Evolutionary conservation across 2,888 invertebrate genomes (phyloP).

Genomic region (Cyclophora albipunctata): DNA sequence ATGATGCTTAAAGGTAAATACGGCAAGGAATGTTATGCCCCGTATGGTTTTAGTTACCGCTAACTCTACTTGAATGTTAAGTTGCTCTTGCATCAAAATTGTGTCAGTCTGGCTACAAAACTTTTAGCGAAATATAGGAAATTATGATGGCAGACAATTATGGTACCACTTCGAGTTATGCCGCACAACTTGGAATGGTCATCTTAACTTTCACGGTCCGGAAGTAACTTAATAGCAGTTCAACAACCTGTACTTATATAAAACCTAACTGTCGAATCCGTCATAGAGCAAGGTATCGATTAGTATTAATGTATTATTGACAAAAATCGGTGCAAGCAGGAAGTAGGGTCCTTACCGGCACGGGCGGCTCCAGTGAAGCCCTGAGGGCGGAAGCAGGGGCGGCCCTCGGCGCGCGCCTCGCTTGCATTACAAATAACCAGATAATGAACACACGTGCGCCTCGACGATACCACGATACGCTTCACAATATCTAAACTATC

Average conservation of each 20-base stretch:
- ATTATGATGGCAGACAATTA: too few relatives aligned
- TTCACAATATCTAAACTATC: slow-evolving; percentile 1
- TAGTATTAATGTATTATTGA: slow-evolving; percentile 31
- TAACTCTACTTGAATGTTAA: too few relatives aligned
- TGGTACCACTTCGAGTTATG: too few relatives aligned
- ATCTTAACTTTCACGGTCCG: too few relatives aligned
- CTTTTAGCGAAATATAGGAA: too few relatives aligned
- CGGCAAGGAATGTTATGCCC: background rate
- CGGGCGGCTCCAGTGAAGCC: slow-evolving; percentile 60
- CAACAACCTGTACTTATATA: too few relatives aligned
- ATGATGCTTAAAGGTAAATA: slow-evolving; percentile 1
- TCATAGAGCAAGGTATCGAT: slow-evolving; percentile 28
- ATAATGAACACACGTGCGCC: slow-evolving; percentile 61
- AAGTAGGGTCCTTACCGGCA: slow-evolving; percentile 65
- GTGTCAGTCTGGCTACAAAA: too few relatives aligned
- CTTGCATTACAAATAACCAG: slow-evolving; percentile 67
- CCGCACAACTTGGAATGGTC: too few relatives aligned
- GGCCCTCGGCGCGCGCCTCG: slow-evolving; percentile 40
- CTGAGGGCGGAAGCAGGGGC: slow-evolving; percentile 47
- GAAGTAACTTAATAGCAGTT: too few relatives aligned
- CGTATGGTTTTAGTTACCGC: too few relatives aligned
- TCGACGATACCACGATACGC: slow-evolving; percentile 28
- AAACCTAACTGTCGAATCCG: slow-evolving; percentile 30
- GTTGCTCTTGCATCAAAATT: too few relatives aligned
- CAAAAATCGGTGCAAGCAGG: slow-evolving; percentile 63